A percentile compares a stretch with the other conserved stretches of the same genome.
Conservation (phyloP, 2,888 invertebrate genomes). For the Lasiommata megera region DNA sequence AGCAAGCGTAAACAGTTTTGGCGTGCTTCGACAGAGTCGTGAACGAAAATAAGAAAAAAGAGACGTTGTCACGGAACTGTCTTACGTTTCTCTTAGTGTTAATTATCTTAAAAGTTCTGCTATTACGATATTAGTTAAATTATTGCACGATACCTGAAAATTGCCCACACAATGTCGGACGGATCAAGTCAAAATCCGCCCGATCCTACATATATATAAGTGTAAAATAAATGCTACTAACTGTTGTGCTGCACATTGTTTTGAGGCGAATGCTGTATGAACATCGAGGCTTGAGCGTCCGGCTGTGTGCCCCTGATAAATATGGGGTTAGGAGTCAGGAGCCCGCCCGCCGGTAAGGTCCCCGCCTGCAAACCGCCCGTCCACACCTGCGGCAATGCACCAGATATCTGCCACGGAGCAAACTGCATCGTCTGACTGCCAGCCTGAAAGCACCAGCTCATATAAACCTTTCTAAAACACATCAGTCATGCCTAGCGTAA, state of each 20-base stretch:
- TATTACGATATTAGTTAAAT: too few relatives aligned
- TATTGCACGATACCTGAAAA: too few relatives aligned
- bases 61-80: too few relatives aligned
- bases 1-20: too few relatives aligned
- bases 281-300: conserved; percentile 87
- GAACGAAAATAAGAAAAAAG: too few relatives aligned
- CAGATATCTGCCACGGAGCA: conserved; percentile 89
- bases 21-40: too few relatives aligned
- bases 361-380: conserved; percentile 85
- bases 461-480: conserved; percentile 8
- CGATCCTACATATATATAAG: too few relatives aligned
- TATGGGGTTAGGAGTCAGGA: conserved; percentile 89
- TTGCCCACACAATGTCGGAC: too few relatives aligned
- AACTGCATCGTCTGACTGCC: conserved; percentile 89
- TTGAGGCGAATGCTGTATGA: conserved; percentile 90
- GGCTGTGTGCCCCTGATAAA: conserved; percentile 91
- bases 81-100: too few relatives aligned
- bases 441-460: conserved; percentile 53
- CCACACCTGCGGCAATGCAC: conserved; percentile 88
- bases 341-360: conserved; percentile 82
- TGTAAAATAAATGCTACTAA: conserved; percentile 46
- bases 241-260: conserved; percentile 69
- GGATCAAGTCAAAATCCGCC: too few relatives aligned
- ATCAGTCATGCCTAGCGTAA: neutral
- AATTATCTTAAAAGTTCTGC: too few relatives aligned